Percentiles rank a stretch among this genome's conserved stretches.
phyloP scores from a whole-genome alignment of 2,113 vertebrate genomes.

The Artemisiospiza belli region DNA sequence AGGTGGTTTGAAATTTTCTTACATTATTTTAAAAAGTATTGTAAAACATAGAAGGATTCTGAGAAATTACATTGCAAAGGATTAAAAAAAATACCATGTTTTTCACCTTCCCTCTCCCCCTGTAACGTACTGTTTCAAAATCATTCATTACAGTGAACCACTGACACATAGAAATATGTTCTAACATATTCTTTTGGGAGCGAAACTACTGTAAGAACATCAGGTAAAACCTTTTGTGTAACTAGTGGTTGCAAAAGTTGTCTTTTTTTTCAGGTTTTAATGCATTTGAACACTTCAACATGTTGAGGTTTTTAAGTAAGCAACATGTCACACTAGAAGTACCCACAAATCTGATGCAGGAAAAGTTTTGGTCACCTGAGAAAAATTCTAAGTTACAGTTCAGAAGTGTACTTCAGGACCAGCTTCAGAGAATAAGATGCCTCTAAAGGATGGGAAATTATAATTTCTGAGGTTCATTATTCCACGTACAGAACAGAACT shows the following conservation, averaged over 20 bases:
- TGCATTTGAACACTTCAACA: not conserved
- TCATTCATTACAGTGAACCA: not conserved
- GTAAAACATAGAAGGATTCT: not conserved
- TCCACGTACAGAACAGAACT: not conserved
- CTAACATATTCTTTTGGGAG: not conserved
- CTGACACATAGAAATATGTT: not conserved
- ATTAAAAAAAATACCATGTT: not conserved
- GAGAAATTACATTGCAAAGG: not conserved
- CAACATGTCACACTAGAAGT: not conserved
- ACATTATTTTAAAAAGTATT: not conserved
- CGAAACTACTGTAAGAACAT: not conserved
- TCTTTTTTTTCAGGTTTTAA: not conserved
- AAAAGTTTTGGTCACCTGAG: not conserved
- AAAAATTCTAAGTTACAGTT: not conserved
- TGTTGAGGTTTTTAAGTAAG: not conserved
- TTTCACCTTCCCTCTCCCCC: not conserved
- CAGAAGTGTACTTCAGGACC: not conserved
- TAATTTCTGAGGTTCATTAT: not conserved
- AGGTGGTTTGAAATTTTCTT: not conserved
- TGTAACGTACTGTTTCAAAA: not conserved
- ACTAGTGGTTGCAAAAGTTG: not conserved
- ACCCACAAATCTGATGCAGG: not conserved
- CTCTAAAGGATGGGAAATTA: not conserved
- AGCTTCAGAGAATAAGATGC: not conserved
- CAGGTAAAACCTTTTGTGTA: not conserved